A percentile compares a stretch with the other conserved stretches of the same genome.
Conservation (phyloP, 2,113 vertebrate species). For the Trogon surrucura region DNA sequence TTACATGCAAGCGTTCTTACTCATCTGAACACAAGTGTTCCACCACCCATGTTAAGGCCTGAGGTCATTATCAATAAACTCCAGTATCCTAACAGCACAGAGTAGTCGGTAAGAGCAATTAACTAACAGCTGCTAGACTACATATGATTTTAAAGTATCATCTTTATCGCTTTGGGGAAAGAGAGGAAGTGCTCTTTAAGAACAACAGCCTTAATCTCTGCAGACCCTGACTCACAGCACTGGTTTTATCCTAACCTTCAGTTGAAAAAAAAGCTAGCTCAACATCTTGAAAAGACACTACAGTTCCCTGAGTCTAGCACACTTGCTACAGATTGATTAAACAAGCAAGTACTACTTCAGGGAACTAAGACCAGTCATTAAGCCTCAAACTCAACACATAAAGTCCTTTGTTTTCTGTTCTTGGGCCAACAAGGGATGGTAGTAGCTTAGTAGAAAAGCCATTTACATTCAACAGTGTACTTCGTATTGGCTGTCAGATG, state of each 20-base stretch:
- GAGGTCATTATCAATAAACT: background rate
- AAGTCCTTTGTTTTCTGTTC: background rate
- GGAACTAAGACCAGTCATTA: background rate
- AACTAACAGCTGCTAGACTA: background rate
- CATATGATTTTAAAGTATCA: background rate
- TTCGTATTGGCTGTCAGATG: background rate
- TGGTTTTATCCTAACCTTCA: background rate
- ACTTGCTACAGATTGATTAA: background rate
- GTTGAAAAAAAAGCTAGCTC: background rate
- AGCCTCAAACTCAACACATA: background rate
- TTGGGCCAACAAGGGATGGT: background rate
- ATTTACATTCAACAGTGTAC: background rate
- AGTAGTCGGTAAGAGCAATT: background rate
- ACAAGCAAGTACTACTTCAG: background rate
- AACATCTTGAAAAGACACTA: background rate
- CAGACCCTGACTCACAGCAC: background rate
- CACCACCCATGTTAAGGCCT: background rate
- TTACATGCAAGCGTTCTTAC: background rate
- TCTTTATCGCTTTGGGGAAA: background rate
- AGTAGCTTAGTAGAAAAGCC: background rate
- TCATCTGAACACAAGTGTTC: background rate
- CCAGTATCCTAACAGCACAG: background rate
- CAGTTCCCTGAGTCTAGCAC: background rate
- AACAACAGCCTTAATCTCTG: background rate
- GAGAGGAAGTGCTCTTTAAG: background rate